Evolutionary conservation across 2,888 invertebrate genomes (phyloP).

Genomic region (Operophtera brumata): DNA sequence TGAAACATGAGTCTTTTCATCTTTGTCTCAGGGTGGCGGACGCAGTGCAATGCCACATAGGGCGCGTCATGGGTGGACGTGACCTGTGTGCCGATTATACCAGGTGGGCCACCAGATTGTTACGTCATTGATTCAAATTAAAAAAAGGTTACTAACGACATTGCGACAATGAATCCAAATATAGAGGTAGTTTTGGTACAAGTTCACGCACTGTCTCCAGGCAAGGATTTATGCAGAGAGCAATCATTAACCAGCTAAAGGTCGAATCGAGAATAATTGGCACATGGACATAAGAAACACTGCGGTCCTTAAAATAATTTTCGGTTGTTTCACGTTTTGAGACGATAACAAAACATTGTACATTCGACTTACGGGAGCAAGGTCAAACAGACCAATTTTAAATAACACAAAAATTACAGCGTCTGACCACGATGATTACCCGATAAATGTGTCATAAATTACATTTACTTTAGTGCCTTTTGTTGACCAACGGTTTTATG

Average conservation of each 20-base stretch:
- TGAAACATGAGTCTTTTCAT: too few species aligned
- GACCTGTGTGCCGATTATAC: too few species aligned
- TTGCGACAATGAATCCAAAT: conserved; percentile 1
- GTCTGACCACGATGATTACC: conserved; percentile 27
- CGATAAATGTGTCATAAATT: conserved; percentile 26
- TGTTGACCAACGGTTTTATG: conserved; percentile 7
- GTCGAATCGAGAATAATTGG: conserved; percentile 53
- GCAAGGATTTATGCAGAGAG: conserved; percentile 43
- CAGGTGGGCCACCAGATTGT: too few species aligned
- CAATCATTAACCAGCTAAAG: conserved; percentile 42
- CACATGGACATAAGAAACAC: conserved; percentile 56
- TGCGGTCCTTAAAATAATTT: conserved; percentile 58
- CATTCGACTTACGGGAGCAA: conserved; percentile 46
- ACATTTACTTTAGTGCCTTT: conserved; percentile 14
- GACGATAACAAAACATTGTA: conserved; percentile 58
- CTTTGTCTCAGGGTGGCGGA: too few species aligned
- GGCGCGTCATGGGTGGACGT: too few species aligned
- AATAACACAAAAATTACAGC: conserved; percentile 44
- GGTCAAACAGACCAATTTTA: conserved; percentile 52
- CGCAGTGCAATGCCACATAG: too few species aligned
- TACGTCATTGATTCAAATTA: too few species aligned
- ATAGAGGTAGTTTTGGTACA: conserved; percentile 16
- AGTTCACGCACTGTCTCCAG: conserved; percentile 16
- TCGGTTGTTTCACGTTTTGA: conserved; percentile 58
- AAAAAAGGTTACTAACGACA: too few species aligned